Percentiles rank a stretch among this genome's conserved stretches.
phyloP scores from a whole-genome alignment of 2,888 invertebrate species.

The Drosophila parthenogenetica region DNA sequence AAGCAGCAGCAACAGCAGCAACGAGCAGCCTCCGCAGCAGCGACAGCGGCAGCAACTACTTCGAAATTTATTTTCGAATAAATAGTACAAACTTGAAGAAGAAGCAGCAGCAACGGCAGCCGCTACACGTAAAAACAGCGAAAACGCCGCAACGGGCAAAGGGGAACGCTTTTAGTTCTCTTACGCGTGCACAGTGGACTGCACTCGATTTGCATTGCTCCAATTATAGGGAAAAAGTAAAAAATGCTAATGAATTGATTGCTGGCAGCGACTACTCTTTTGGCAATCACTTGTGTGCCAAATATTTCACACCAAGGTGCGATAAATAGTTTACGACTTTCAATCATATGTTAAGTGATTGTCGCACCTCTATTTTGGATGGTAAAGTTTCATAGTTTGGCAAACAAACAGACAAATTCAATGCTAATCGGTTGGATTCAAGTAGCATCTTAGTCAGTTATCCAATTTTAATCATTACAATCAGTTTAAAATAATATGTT shows the following conservation, averaged over 20 bases:
- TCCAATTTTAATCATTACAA: neutral
- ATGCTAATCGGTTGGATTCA: neutral
- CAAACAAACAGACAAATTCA: neutral
- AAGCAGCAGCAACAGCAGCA: slow-evolving; percentile 25
- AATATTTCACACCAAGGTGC: slow-evolving; percentile 33
- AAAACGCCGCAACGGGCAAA: slow-evolving; percentile 60
- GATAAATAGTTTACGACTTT: slow-evolving; percentile 28
- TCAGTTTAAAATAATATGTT: too few species aligned
- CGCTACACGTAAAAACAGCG: slow-evolving; percentile 67
- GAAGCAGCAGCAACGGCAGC: slow-evolving; percentile 55
- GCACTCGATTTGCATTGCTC: slow-evolving; percentile 22
- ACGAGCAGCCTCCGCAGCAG: slow-evolving; percentile 10
- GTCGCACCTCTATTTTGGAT: slow-evolving; percentile 25
- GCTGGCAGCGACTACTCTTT: neutral
- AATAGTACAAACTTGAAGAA: slow-evolving; percentile 79
- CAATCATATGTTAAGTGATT: slow-evolving; percentile 24
- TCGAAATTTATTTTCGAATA: slow-evolving; percentile 81
- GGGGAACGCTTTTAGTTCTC: slow-evolving; percentile 51
- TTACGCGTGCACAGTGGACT: slow-evolving; percentile 69
- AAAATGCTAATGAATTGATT: slow-evolving; percentile 49
- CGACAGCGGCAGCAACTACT: slow-evolving; percentile 64
- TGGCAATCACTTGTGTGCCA: neutral
- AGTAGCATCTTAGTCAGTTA: neutral
- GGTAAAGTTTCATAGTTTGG: neutral
- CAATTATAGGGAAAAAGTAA: slow-evolving; percentile 6